Evolutionary conservation across 2,888 invertebrate species (phyloP).

Genomic region (Nyleta sp.): DNA sequence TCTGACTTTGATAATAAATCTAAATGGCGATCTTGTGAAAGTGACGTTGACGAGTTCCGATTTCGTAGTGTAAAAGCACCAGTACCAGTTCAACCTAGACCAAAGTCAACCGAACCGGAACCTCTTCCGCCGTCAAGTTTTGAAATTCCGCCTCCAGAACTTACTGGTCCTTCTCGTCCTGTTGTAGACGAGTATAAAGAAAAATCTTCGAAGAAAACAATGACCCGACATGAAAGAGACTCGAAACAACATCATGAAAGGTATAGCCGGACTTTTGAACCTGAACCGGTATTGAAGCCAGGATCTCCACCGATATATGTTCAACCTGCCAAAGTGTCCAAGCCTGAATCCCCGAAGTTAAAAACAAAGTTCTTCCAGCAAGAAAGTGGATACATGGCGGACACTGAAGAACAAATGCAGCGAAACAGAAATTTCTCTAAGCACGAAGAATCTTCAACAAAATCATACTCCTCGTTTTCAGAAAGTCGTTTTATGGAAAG

Average conservation of each 20-base stretch:
- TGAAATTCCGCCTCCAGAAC: constrained; percentile 82
- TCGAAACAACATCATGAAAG: constrained; percentile 75
- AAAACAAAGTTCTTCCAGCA: constrained; percentile 83
- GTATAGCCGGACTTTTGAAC: constrained; percentile 65
- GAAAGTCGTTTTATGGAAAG: constrained; percentile 78
- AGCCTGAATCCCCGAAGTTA: constrained; percentile 84
- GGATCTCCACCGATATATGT: constrained; percentile 80
- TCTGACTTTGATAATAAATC: constrained; percentile 82
- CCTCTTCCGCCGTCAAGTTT: constrained; percentile 84
- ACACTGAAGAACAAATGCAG: constrained; percentile 85
- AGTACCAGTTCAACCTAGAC: constrained; percentile 79
- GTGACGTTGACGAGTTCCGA: constrained; percentile 86
- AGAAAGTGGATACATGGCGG: constrained; percentile 88
- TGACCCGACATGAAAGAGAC: constrained; percentile 75
- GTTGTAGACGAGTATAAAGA: constrained; percentile 71
- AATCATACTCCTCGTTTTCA: constrained; percentile 74
- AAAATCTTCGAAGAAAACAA: constrained; percentile 70
- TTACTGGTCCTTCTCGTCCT: constrained; percentile 74
- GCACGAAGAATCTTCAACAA: constrained; percentile 73
- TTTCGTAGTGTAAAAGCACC: constrained; percentile 85
- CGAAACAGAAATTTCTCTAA: constrained; percentile 73
- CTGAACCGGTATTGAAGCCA: constrained; percentile 74
- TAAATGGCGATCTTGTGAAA: constrained; percentile 86
- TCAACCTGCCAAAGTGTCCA: constrained; percentile 76
- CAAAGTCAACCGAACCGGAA: constrained; percentile 84